These are phyloP conservation scores for Phocides pigmalion DNA, from an alignment of 1,140 invertebrate species.

Conservation along the genomic window DNA sequence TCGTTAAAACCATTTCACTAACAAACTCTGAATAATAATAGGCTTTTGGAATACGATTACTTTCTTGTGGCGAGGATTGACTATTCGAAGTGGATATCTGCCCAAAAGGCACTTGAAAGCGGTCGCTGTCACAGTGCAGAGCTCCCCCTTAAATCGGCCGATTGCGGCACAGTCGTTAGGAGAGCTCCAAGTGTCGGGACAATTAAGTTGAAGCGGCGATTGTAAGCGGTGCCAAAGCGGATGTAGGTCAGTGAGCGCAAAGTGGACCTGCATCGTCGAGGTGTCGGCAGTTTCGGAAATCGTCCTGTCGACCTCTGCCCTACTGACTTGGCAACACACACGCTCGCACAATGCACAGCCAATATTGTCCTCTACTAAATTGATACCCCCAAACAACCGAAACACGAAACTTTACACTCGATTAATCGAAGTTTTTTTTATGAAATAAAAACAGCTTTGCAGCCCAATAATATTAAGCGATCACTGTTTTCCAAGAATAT, in stretches of 20 bases:
- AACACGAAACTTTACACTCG: neutral
- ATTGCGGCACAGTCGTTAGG: slow-evolving; percentile 80
- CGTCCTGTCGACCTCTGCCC: slow-evolving; percentile 51
- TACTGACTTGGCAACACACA: slow-evolving; percentile 57
- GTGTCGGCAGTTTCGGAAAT: slow-evolving; percentile 52
- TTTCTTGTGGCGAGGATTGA: slow-evolving; percentile 58
- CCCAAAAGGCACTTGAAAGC: slow-evolving; percentile 54
- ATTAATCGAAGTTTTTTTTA: too few species aligned
- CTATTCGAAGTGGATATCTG: slow-evolving; percentile 54
- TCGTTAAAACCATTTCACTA: slow-evolving; percentile 49
- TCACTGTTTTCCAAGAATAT: too few species aligned
- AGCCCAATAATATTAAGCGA: too few species aligned
- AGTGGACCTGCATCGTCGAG: slow-evolving; percentile 69
- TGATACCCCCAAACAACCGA: slow-evolving; percentile 7
- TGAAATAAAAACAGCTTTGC: too few species aligned
- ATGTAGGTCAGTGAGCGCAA: slow-evolving; percentile 77
- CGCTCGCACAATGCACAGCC: slow-evolving; percentile 25
- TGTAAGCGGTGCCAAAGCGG: slow-evolving; percentile 80
- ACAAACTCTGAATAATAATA: slow-evolving; percentile 47
- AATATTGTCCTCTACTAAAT: slow-evolving; percentile 17
- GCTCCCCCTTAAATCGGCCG: slow-evolving; percentile 73
- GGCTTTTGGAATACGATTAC: slow-evolving; percentile 47
- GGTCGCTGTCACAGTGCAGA: slow-evolving; percentile 56
- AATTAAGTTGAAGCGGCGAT: slow-evolving; percentile 82
- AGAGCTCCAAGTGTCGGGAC: slow-evolving; percentile 77